Base-by-base conservation (phyloP, 2,797 vertebrate genomes). In the Petrocephalus schoutedeni region DNA sequence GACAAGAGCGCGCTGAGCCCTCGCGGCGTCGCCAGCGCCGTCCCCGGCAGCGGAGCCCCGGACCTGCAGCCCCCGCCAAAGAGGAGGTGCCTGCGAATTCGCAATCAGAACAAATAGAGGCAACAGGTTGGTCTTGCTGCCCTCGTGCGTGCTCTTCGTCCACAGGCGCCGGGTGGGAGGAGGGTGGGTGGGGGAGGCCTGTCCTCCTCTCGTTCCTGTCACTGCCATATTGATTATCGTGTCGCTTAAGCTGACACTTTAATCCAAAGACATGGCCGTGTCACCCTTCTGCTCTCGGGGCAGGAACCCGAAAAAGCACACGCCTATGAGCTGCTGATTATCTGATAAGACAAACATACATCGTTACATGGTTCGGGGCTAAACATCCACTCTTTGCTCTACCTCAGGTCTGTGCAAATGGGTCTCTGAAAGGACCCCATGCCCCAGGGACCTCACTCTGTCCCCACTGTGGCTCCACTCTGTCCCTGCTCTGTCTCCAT, bases 21-120 rank as follows among this genome's bases (percentile, higher is more conserved):
- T 4, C 98, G 98, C 94, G 96, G 97, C 95, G 96, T 97, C 90
- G 93, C 97, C 56, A 98, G 98, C 87, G 92, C 96, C 90, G 94
- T 99, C 92, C 95, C 97, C 92, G 95, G 96, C 89, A 94, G 96
- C 7, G 97, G 97, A 92, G 96, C 97, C 90, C 96, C 98, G 28
- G 98, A 99, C 94, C 95, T 98, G 92, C 97, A 99, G 95, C 98
- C 98, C 56, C 97, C 98, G 3, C 94, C 99, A 92, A 99, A 99
- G 96, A 97, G 98, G 95, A 98, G 98, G 96, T 99, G 98, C 94
- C 97, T 99, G 96, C 98, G 98, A 96, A 99, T 99, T 95, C 97
- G 98, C 97, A 99, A 99, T 97, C 98, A 99, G 95, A 99, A 99
- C 96, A 99, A 99, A 96, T 99, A 96, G 93, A 93, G 94, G 74